Evolutionary conservation across 2,888 invertebrate species (phyloP).

Genomic region (Stenodema calcarata): DNA sequence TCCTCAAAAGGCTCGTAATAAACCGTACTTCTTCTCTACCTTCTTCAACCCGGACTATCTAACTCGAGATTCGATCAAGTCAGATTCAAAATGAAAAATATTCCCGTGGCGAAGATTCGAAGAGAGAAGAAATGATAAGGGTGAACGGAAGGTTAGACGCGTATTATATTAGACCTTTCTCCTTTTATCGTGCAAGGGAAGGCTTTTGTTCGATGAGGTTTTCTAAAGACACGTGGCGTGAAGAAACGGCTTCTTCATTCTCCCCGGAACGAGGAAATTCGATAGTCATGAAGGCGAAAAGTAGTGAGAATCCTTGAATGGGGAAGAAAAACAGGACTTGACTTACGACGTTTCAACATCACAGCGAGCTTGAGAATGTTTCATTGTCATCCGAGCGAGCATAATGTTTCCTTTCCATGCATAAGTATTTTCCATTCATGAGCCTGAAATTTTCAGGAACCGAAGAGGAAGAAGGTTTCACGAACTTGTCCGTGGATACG

Average conservation of each 20-base stretch:
- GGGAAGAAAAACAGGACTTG: background rate
- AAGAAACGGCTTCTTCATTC: background rate
- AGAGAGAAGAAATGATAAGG: background rate
- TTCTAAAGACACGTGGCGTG: slow-evolving; percentile 25
- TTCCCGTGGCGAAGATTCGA: background rate
- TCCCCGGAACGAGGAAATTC: slow-evolving; percentile 5
- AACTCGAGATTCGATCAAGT: background rate
- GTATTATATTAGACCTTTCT: slow-evolving; percentile 29
- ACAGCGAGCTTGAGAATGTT: background rate
- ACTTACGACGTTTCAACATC: background rate
- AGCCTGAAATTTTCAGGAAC: no score
- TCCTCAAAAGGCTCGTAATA: no score
- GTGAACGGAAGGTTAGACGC: background rate
- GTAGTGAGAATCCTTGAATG: background rate
- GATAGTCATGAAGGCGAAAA: background rate
- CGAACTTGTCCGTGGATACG: no score
- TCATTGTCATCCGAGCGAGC: background rate
- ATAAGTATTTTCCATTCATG: no score
- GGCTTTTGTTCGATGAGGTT: background rate
- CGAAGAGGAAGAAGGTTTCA: no score
- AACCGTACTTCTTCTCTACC: no score
- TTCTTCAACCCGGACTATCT: background rate
- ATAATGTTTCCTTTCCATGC: no score
- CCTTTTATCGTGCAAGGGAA: background rate
- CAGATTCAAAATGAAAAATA: background rate